Conservation (phyloP, 2,888 invertebrate species). For the Synergus umbraculus region DNA sequence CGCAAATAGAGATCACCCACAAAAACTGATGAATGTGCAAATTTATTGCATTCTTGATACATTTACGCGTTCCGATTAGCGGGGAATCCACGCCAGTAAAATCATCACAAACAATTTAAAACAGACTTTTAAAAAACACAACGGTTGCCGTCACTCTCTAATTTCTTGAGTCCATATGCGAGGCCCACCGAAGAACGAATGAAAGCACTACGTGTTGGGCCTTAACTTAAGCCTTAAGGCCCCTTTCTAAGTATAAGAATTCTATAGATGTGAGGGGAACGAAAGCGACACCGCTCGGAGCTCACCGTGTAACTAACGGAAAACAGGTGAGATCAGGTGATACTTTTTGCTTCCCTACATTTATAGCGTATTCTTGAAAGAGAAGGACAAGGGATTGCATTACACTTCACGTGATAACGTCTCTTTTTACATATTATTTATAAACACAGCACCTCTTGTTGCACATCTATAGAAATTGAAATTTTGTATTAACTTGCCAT, state of each 20-base stretch:
- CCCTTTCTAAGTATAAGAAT: constrained; percentile 48
- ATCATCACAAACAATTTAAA: not conserved
- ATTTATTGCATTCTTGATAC: not conserved
- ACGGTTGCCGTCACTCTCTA: constrained; percentile 9
- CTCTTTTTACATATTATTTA: not conserved
- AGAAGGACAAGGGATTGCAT: constrained; percentile 1
- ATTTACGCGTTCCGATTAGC: not conserved
- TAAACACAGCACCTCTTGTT: not conserved
- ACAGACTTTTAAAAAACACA: constrained; percentile 22
- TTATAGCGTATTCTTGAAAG: constrained; percentile 23
- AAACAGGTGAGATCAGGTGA: constrained; percentile 45
- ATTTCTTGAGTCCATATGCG: constrained; percentile 33
- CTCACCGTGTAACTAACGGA: constrained; percentile 49
- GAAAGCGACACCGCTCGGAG: constrained; percentile 62
- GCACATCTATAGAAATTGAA: not conserved
- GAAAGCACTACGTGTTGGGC: constrained; percentile 60
- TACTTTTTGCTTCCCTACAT: constrained; percentile 45
- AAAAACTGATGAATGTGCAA: not conserved
- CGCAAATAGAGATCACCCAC: not conserved
- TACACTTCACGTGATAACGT: not conserved
- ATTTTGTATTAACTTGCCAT: not conserved
- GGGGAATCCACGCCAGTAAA: not conserved
- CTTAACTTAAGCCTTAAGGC: constrained; percentile 56
- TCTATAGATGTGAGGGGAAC: constrained; percentile 50
- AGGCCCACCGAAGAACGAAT: constrained; percentile 49